Percentiles rank a stretch among this genome's conserved stretches.
These are phyloP conservation scores for Pogonomyrmex californicus DNA, from an alignment of 1,140 invertebrate genomes.

Conservation along the genomic window DNA sequence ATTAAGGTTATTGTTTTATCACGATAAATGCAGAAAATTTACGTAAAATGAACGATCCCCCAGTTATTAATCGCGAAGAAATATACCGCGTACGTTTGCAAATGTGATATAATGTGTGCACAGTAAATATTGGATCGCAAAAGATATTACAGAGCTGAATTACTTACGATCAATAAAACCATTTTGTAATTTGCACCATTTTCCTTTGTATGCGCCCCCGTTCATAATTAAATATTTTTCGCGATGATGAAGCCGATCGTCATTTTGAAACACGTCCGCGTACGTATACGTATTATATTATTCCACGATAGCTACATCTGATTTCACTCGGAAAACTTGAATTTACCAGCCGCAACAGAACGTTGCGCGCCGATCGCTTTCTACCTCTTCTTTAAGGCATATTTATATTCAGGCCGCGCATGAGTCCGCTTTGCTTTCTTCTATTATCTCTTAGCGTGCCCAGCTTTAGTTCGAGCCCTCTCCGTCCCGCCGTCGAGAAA, in stretches of 20 bases:
- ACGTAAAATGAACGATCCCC: conserved; percentile 6
- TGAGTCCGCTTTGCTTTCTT: conserved; percentile 69
- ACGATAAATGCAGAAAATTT: conserved; percentile 56
- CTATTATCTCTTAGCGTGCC: conserved; percentile 75
- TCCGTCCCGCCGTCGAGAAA: background rate
- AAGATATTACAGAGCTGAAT: conserved; percentile 43
- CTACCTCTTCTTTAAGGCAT: conserved; percentile 49
- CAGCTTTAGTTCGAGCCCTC: conserved; percentile 18
- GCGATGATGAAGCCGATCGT: background rate
- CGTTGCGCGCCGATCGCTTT: conserved; percentile 46
- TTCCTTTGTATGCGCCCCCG: conserved; percentile 12
- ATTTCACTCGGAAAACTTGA: conserved; percentile 44
- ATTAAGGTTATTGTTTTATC: conserved; percentile 59
- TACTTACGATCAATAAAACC: conserved; percentile 33
- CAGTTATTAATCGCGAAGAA: conserved; percentile 24
- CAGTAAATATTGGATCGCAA: conserved; percentile 41
- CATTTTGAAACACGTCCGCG: background rate
- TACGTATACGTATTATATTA: background rate
- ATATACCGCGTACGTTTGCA: conserved; percentile 18
- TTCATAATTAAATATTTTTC: conserved; percentile 23
- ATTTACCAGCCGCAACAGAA: conserved; percentile 34
- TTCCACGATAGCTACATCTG: background rate
- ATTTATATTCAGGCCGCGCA: conserved; percentile 73
- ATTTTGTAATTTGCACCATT: conserved; percentile 26
- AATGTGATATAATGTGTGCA: conserved; percentile 11